Percentiles rank a stretch among this genome's conserved stretches.
Conservation (phyloP, 2,797 vertebrate species). For the Spinus olivaceus region DNA sequence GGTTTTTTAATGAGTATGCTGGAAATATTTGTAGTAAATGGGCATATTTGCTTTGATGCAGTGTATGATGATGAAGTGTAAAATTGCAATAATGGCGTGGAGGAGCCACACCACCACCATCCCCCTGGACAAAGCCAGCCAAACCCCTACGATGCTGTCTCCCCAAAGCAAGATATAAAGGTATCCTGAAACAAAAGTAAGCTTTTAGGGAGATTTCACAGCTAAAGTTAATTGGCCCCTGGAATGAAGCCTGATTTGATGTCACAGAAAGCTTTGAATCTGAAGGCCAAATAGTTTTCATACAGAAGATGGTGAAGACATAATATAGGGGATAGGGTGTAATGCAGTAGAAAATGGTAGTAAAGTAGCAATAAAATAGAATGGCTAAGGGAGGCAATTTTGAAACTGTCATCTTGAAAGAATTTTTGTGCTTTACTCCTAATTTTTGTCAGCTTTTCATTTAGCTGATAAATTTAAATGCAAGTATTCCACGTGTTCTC, state of each 20-base stretch:
- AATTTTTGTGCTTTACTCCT: background rate
- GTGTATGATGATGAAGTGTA: background rate
- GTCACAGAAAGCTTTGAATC: background rate
- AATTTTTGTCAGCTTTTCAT: background rate
- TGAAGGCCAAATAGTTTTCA: background rate
- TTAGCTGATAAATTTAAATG: background rate
- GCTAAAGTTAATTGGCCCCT: background rate
- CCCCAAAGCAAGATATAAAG: background rate
- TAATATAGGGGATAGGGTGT: background rate
- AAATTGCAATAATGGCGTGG: background rate
- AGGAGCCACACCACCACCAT: background rate
- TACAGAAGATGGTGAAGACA: background rate
- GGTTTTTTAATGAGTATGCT: background rate
- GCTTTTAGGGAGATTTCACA: background rate
- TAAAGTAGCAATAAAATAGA: background rate
- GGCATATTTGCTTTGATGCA: background rate
- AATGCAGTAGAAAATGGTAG: background rate
- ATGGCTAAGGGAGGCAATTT: background rate
- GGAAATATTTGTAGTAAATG: background rate
- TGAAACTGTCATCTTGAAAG: background rate
- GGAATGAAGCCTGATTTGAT: background rate
- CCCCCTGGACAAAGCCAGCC: fast-evolving
- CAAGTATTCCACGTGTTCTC: background rate
- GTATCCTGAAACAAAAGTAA: background rate
- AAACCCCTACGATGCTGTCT: background rate